Evolutionary conservation across 2,888 invertebrate species (phyloP).

Genomic region (Creontiades dilutus): DNA sequence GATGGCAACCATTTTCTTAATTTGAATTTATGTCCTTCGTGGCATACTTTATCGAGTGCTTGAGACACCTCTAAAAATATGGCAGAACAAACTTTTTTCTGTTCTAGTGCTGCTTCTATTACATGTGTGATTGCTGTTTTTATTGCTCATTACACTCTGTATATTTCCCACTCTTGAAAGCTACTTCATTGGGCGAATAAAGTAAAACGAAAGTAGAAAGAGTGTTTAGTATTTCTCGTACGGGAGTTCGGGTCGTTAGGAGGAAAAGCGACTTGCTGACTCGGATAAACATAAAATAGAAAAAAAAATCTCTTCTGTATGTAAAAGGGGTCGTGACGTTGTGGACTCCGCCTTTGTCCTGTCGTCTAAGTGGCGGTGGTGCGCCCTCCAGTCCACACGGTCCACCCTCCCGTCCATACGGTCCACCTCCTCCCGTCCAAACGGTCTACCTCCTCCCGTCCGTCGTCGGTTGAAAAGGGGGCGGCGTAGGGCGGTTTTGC

Average conservation of each 20-base stretch:
- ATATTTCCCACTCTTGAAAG: no score
- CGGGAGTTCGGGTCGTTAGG: slow-evolving; percentile 9
- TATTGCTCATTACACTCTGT: no score
- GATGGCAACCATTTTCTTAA: no score
- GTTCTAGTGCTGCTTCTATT: no score
- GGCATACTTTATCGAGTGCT: no score
- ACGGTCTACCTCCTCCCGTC: neutral
- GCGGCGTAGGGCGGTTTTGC: slow-evolving; percentile 51
- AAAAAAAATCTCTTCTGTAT: slow-evolving; percentile 4
- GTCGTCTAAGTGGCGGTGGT: slow-evolving; percentile 1
- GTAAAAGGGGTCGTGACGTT: slow-evolving; percentile 48
- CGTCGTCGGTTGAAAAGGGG: slow-evolving; percentile 9
- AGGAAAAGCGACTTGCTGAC: slow-evolving; percentile 32
- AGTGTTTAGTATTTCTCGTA: neutral
- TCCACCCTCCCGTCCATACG: neutral
- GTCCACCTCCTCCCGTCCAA: no score
- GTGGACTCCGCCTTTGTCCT: slow-evolving; percentile 70
- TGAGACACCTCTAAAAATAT: no score
- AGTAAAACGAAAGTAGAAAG: neutral
- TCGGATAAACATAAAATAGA: neutral
- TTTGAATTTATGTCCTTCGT: no score
- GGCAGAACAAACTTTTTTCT: no score
- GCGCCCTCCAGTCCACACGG: neutral
- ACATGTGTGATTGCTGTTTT: no score
- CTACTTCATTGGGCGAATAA: no score